Percentiles rank a stretch among this genome's conserved stretches.
Evolutionary conservation across 2,888 invertebrate genomes (phyloP).

Genomic region (Ecliptopera silaceata): DNA sequence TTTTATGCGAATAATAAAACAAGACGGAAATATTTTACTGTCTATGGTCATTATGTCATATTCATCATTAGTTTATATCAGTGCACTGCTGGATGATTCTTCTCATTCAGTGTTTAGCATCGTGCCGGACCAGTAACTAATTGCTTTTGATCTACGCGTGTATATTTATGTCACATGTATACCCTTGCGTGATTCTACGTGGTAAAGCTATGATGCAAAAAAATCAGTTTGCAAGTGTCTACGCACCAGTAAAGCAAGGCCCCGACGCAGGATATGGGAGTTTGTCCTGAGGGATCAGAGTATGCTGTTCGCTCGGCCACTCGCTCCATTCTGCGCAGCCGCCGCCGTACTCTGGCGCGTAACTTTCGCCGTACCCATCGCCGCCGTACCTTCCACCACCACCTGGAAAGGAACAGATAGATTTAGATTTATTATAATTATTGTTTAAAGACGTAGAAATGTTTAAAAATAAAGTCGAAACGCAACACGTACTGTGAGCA

Average conservation of each 20-base stretch:
- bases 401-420: constrained; percentile 44
- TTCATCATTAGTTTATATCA: too few relatives aligned
- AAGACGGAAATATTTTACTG: too few relatives aligned
- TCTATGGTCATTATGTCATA: too few relatives aligned
- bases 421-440: not conserved
- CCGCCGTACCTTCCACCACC: constrained; percentile 72
- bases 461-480: not conserved
- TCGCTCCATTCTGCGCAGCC: constrained; percentile 77
- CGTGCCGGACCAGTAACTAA: too few relatives aligned
- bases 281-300: constrained; percentile 78
- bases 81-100: too few relatives aligned
- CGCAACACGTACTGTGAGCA: not conserved
- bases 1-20: not conserved
- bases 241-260: constrained; percentile 85
- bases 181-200: not conserved
- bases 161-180: too few relatives aligned
- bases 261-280: constrained; percentile 80
- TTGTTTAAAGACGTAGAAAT: too few relatives aligned
- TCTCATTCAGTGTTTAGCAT: too few relatives aligned
- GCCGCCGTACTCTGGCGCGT: constrained; percentile 75
- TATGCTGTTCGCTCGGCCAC: constrained; percentile 77
- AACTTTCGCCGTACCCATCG: constrained; percentile 74
- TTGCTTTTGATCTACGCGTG: too few relatives aligned
- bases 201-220: not conserved
- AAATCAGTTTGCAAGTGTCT: not conserved